Base-by-base conservation (phyloP, 2,113 vertebrate genomes). In the Psilopsiagon aurifrons region DNA sequence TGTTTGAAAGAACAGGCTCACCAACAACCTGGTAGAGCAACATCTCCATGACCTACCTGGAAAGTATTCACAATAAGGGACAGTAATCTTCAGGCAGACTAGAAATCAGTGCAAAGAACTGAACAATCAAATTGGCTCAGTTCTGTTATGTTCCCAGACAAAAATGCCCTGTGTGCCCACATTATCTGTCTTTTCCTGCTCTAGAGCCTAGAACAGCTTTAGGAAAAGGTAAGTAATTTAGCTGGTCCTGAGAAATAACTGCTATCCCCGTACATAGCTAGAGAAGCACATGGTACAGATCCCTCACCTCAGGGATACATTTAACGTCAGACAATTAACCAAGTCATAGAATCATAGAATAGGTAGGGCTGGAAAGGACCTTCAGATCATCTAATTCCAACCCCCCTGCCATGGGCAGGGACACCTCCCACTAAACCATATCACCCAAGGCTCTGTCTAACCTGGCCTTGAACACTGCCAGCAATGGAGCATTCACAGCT, bases 131-230 rank as follows among this genome's bases (percentile, higher is more conserved):
- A 60, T 18, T 15, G 44, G 13, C 23, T 52, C 57, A 10, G 31
- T 60, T 29, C 43, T 33, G 16, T 18, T 25, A 47, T 16, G 12
- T 35, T 52, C 3, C 2, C 17, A 28, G 49, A 49, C 11, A 7
- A 22, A 76, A 84, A n/a, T 1, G 0, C 18, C 31, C 69, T 10
- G 3, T 5, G 11, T 10, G 17, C n/a, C 37, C 23, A 43, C 20
- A 39, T 54, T 6, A 14, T 41, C 37, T 13, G 14, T 43, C n/a
- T 70, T 13, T 39, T 55, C 39, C 35, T 83, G 52, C 44, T 57
- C 37, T 8, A 7, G 13, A 10, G 13, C 7, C 27, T 29, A 0
- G 0, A 9, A 29, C 0, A 8, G 8, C 20, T 69, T 35, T 16
- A 60, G 39, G 29, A 63, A 29, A 33, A 70, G 51, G 20, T 9